Percentiles rank a stretch among this genome's conserved stretches.
Evolutionary conservation across 2,113 vertebrate species (phyloP).

Genomic region (Nothobranchius furzeri): DNA sequence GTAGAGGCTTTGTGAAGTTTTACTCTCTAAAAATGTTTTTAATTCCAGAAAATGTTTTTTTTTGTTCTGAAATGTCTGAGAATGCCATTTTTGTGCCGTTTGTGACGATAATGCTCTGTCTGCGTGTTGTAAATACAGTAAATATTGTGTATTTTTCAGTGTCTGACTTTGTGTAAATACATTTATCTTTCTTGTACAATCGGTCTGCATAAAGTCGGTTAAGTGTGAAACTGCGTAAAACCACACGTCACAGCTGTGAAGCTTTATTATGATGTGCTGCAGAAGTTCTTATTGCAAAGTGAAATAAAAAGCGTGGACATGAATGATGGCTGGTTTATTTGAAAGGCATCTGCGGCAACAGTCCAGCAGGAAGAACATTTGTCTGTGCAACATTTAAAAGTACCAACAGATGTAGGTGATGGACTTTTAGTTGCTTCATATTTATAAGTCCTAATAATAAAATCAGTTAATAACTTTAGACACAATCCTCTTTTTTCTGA

Average conservation of each 20-base stretch:
- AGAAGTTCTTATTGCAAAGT: constrained; percentile 66
- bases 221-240: constrained; percentile 51
- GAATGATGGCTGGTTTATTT: constrained; percentile 29
- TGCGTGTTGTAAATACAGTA: constrained; percentile 68
- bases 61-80: constrained; percentile 48
- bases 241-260: constrained; percentile 46
- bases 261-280: constrained; percentile 67
- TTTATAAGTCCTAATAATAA: background rate
- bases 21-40: constrained; percentile 9
- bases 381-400: constrained; percentile 32
- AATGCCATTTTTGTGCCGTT: constrained; percentile 68
- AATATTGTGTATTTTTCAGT: constrained; percentile 63
- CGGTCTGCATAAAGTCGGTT: constrained; percentile 32
- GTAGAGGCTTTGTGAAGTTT: constrained; percentile 1
- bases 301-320: constrained; percentile 69
- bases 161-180: constrained; percentile 68
- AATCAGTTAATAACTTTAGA: background rate
- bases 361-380: constrained; percentile 19
- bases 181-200: constrained; percentile 49
- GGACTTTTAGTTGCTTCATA: background rate
- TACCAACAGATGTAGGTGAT: constrained; percentile 7
- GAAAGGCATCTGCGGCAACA: background rate
- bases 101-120: constrained; percentile 7
- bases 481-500: too few relatives aligned
- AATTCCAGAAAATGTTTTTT: constrained; percentile 44